Base-by-base conservation (phyloP, 2,888 invertebrate genomes). In the Meta bourneti region DNA sequence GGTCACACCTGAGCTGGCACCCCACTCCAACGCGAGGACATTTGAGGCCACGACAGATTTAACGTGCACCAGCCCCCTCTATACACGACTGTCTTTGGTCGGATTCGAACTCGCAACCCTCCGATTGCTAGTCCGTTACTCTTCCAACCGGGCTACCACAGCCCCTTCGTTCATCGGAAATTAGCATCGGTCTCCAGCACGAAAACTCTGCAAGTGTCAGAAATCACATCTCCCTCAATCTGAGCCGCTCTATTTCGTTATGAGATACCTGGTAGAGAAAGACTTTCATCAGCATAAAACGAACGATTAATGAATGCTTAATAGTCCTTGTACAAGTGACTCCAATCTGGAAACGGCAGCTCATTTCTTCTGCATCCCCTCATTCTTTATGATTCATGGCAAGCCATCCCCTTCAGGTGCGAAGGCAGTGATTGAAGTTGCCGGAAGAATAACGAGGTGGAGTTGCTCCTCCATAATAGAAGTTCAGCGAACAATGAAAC, bases 381-480 rank as follows among this genome's bases (percentile, higher is more conserved):
- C 51, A n/a, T 19, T 61, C 75, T 84, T 89, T 83, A 89, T 83
- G 77, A 89, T 89, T 69, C 52, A 78, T 77, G 77, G 70, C 71
- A 34, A 34, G 34, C 4, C 34, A 34, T 34, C 51, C 34, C 71
- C 54, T 86, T 77, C n/a, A 77, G 77, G 6, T 20, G n/a, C 77
- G 52, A 69, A 13, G 77, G 48, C 83, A 78, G 78, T 83, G 89
- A 82, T 78, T 89, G 89, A 89, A 89, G 89, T 89, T 89, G 49
- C 83, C 61, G 34, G 52, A 9, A 77, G 78, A 89, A 83, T 82
- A 89, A 82, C 83, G 71, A 81, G 71, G 83, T 89, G 82, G 82
- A 77, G 52, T 52, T 70, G 51, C 83, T 78, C 34, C 34, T 70
- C 71, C 77, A 52, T 83, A 89, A 82, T 83, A 83, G 82, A 78